Conservation (phyloP, 2,888 invertebrate genomes). For the Uloborus plumipes region DNA sequence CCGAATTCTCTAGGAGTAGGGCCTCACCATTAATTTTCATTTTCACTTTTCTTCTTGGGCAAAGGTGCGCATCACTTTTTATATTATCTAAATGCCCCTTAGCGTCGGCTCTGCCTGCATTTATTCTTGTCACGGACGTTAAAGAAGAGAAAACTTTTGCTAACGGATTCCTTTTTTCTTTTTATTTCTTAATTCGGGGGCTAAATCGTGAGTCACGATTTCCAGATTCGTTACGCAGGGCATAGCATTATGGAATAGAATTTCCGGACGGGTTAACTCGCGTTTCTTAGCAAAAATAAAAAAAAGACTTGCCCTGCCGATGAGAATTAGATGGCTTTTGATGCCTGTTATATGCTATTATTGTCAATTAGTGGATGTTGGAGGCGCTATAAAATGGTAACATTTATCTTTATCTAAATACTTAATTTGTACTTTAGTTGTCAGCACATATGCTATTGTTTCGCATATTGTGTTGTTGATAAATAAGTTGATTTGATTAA, state of each 20-base stretch:
- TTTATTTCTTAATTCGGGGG: slow-evolving; percentile 36
- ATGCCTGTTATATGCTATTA: slow-evolving; percentile 1
- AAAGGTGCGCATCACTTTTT: slow-evolving; percentile 24
- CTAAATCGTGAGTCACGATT: slow-evolving; percentile 52
- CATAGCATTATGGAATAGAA: slow-evolving; percentile 32
- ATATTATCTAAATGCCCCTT: slow-evolving; percentile 38
- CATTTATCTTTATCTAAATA: no score
- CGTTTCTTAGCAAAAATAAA: not conserved
- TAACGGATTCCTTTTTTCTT: slow-evolving; percentile 29
- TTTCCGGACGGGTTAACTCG: slow-evolving; percentile 24
- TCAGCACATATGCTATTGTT: no score
- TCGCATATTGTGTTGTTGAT: no score
- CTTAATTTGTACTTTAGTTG: no score
- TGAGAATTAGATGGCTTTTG: not conserved
- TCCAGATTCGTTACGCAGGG: slow-evolving; percentile 24
- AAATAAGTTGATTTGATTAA: no score
- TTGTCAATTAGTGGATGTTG: not conserved
- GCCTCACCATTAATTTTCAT: slow-evolving; percentile 56
- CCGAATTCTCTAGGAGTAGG: not conserved
- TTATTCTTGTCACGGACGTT: slow-evolving; percentile 55
- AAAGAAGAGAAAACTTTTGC: slow-evolving; percentile 35
- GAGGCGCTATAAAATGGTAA: no score
- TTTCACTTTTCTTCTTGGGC: slow-evolving; percentile 11
- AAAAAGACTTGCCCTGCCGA: not conserved
- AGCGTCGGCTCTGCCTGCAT: not conserved